phyloP scores from a whole-genome alignment of 2,888 invertebrate species.

The Tridacna crocea region DNA sequence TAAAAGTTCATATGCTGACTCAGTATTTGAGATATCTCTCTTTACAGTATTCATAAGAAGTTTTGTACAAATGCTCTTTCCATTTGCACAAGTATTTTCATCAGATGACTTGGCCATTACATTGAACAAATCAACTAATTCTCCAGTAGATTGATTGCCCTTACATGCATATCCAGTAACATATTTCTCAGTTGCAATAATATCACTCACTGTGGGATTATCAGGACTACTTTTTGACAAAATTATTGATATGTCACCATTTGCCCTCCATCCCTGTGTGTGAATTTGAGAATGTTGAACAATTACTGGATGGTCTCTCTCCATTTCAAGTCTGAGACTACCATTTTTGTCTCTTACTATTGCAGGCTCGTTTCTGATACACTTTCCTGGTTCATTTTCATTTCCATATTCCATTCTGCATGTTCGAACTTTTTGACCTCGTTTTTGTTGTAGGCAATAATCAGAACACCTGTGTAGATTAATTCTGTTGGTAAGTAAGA shows the following conservation, averaged over 20 bases:
- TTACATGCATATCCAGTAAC: too few relatives aligned
- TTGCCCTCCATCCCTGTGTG: too few relatives aligned
- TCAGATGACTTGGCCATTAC: conserved; percentile 25
- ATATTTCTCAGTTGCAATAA: conserved; percentile 56
- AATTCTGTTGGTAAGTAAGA: conserved; percentile 23
- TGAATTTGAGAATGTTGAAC: conserved; percentile 67
- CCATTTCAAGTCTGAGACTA: conserved; percentile 63
- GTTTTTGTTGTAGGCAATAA: conserved; percentile 26
- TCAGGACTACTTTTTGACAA: conserved; percentile 59
- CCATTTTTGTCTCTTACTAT: conserved; percentile 64
- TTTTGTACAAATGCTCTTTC: conserved; percentile 46
- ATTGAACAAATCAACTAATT: conserved; percentile 47
- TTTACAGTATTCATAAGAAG: conserved; percentile 61
- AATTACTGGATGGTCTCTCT: conserved; percentile 62
- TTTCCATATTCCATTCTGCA: conserved; percentile 59
- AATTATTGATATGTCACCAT: conserved; percentile 66
- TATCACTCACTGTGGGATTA: conserved; percentile 62
- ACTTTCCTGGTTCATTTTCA: conserved; percentile 27
- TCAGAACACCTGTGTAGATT: conserved; percentile 24
- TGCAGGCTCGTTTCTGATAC: conserved; percentile 38
- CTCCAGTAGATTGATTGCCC: conserved; percentile 58
- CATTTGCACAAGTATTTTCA: conserved; percentile 11
- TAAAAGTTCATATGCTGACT: conserved; percentile 58
- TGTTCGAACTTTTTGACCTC: conserved; percentile 2
- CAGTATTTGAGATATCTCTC: conserved; percentile 61